Base-by-base conservation (phyloP, 2,113 vertebrate genomes). In the Theristicus caerulescens region DNA sequence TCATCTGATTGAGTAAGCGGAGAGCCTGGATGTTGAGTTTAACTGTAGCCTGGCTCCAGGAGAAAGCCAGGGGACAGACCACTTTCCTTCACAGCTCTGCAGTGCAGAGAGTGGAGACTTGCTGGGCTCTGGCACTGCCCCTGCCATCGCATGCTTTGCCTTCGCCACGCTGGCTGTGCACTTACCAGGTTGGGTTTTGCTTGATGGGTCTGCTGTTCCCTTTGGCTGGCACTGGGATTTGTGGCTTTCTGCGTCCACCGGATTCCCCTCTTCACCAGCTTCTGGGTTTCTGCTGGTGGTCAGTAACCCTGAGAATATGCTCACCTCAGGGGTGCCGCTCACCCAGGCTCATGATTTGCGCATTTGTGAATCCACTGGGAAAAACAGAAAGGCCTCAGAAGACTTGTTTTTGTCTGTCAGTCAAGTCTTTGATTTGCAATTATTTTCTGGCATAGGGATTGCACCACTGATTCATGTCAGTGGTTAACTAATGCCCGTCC, bases 1-100 rank as follows among this genome's bases (percentile, higher is more conserved):
- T 32, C 47, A 17, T 49, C 69, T 24, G 4, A 0, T 11, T 0
- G 4, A 21, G 13, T 13, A 21, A 36, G 12, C 2, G 0, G 7
- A 8, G 49, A 58, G 66, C 54, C n/a, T 14, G 61, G 61, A 6
- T 4, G 18, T 3, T 49, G 16, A 16, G 14, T 32, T 34, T 13
- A 25, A 25, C 25, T 13, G 44, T 10, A 26, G 26, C 38, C 36
- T 59, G 62, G 26, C 73, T 36, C 24, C 78, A 44, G 38, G 59
- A 27, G 66, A 27, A 20, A 51, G 21, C 64, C 49, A 5, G 24
- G 72, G 16, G n/a, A 31, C 31, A 38, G 9, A 19, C 22, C 47
- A 4, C 61, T 31, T 16, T 47, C 44, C 72, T 24, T 31, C 36
- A 13, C 59, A 20, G 24, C 47, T 55, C 67, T 26, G 42, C 61